Evolutionary conservation across 2,113 vertebrate genomes (phyloP), one percentile per base, ranked within the genome.

Genomic region (Centropus bengalensis): DNA sequence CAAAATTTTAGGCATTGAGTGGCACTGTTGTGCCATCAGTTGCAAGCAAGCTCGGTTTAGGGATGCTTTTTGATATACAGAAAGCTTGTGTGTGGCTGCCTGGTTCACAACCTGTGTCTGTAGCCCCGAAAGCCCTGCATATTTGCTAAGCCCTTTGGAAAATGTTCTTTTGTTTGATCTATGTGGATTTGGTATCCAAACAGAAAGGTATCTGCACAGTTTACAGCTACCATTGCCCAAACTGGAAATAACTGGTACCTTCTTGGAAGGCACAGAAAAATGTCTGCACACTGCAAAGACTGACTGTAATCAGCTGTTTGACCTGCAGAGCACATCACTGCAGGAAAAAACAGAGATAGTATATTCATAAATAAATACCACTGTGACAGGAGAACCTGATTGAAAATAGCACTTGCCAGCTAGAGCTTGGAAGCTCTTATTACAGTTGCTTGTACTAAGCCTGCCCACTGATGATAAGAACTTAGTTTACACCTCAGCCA

Each of bases 371-470:
- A 51, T 88, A 80, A 79, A 68, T 71, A 71, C 18, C 56, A 21
- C 17, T 52, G 24, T 56, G 49, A 45, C n/a, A 68, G 69, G 38
- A 85, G n/a, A 91, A 55, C 36, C 28, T 62, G 28, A 78, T 1
- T 76, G 62, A 45, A 66, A 94, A 54, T 67, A 49, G 24, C 0
- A 0, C 6, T 47, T 28, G 11, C 33, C 1, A 2, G 1, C 0
- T 56, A 59, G 44, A 47, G 24, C 62, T 71, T 75, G 55, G 64
- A 89, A 89, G 14, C 44, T 33, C 21, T 87, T 69, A 30, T 8
- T 77, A 38, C 32, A 87, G 27, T 52, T 86, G 51, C 44, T 27
- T 44, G 16, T 3, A 1, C n/a, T 81, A 44, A 81, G 66, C 44
- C 60, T 59, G 23, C 27, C 49, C 4, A 5, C 42, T 51, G 42